Percentiles rank a stretch among this genome's conserved stretches.
Conservation (phyloP, 2,888 invertebrate genomes). For the Tenthredo distinguenda region DNA sequence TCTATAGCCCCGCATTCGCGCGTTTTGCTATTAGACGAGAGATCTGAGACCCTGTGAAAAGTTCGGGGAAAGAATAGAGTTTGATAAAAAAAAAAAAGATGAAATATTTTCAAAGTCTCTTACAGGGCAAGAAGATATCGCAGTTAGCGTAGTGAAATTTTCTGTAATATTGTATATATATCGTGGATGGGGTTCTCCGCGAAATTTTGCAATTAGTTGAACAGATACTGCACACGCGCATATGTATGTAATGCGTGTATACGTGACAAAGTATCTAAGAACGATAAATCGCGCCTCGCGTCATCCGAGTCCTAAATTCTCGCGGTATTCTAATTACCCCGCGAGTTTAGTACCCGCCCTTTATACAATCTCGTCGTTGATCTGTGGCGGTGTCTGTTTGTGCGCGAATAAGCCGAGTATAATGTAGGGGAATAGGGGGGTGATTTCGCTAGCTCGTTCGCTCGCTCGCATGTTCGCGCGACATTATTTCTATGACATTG, state of each 20-base stretch:
- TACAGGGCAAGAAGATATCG: too few species aligned
- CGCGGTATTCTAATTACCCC: conserved; percentile 29
- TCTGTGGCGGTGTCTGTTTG: background rate
- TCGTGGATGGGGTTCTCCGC: too few species aligned
- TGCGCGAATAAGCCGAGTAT: background rate
- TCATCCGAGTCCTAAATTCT: background rate
- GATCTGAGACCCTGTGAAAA: too few species aligned
- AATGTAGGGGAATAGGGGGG: background rate
- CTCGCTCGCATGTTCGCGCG: background rate
- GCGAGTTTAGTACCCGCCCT: background rate
- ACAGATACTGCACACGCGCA: background rate
- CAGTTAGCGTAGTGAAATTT: too few species aligned
- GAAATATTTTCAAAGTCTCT: too few species aligned
- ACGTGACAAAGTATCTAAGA: background rate
- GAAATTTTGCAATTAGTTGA: background rate
- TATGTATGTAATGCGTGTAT: too few species aligned
- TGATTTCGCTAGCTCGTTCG: background rate
- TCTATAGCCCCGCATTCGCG: too few species aligned
- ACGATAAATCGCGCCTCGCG: background rate
- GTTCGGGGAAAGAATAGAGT: too few species aligned
- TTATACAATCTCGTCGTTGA: conserved; percentile 13
- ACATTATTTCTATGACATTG: conserved; percentile 22
- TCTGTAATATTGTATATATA: too few species aligned
- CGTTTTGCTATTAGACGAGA: too few species aligned
- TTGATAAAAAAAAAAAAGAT: too few species aligned